These are phyloP conservation scores for Meliscaeva auricollis DNA, from an alignment of 2,888 invertebrate genomes.

Conservation along the genomic window DNA sequence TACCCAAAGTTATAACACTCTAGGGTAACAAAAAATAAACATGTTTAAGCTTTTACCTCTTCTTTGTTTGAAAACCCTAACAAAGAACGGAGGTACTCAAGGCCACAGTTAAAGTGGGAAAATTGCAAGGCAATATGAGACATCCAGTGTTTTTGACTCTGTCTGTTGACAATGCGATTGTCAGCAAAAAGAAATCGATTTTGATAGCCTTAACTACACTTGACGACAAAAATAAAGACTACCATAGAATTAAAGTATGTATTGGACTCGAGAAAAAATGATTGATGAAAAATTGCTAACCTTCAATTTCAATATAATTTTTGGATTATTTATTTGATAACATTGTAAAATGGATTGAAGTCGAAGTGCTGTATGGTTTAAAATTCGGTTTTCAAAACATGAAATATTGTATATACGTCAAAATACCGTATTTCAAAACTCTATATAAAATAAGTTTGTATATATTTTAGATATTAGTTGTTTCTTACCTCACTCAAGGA, in stretches of 20 bases:
- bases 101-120: slow-evolving; percentile 39
- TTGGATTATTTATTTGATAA: too few relatives aligned
- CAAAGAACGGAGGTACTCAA: slow-evolving; percentile 34
- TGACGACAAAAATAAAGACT: not conserved
- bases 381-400: too few relatives aligned
- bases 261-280: not conserved
- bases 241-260: not conserved
- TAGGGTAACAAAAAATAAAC: not conserved
- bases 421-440: too few relatives aligned
- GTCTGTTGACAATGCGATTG: slow-evolving; percentile 23
- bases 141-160: slow-evolving; percentile 21
- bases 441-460: too few relatives aligned
- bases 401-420: too few relatives aligned
- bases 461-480: too few relatives aligned
- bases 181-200: slow-evolving; percentile 23
- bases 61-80: not conserved
- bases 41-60: not conserved
- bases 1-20: not conserved
- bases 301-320: too few relatives aligned
- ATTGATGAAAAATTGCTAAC: not conserved
- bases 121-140: slow-evolving; percentile 7
- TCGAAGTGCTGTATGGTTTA: too few relatives aligned
- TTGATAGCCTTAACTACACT: slow-evolving; percentile 52
- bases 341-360: too few relatives aligned
- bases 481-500: too few relatives aligned